Conservation (phyloP, 2,888 invertebrate genomes). For the Caenorhabditis doughertyi region DNA sequence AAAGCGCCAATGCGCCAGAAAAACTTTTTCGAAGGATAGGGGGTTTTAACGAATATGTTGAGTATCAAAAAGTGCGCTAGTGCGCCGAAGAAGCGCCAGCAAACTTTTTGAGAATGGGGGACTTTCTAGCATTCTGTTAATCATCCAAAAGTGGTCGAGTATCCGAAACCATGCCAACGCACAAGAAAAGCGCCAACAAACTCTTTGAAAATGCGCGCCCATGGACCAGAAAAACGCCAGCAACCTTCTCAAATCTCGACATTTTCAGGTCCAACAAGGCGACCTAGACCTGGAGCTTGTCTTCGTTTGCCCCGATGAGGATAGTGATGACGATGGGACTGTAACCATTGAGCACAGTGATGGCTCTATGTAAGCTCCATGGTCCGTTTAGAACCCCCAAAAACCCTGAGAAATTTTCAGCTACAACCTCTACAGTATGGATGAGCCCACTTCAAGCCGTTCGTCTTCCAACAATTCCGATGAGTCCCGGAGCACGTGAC, state of each 20-base stretch:
- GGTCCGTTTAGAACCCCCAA: not conserved
- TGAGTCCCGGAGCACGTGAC: constrained; percentile 51
- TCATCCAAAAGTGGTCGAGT: too few species aligned
- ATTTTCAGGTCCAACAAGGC: constrained; percentile 84
- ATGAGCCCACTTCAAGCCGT: constrained; percentile 65
- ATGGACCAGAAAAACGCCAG: not conserved
- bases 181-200: not conserved
- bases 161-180: not conserved
- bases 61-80: not conserved
- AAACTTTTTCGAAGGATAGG: too few species aligned
- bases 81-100: not conserved
- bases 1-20: too few species aligned
- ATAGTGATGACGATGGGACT: constrained; percentile 84
- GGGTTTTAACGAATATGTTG: too few species aligned
- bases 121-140: too few species aligned
- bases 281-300: constrained; percentile 89
- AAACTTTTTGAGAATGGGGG: not conserved
- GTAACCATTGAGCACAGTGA: constrained; percentile 79
- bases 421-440: constrained; percentile 70
- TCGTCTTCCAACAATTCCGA: constrained; percentile 71
- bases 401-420: constrained; percentile 48
- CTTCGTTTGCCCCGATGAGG: constrained; percentile 88
- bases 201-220: not conserved
- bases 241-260: not conserved
- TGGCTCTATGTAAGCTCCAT: constrained; percentile 74